Conservation (phyloP, 2,888 invertebrate species). For the Agrotis ipsilon region DNA sequence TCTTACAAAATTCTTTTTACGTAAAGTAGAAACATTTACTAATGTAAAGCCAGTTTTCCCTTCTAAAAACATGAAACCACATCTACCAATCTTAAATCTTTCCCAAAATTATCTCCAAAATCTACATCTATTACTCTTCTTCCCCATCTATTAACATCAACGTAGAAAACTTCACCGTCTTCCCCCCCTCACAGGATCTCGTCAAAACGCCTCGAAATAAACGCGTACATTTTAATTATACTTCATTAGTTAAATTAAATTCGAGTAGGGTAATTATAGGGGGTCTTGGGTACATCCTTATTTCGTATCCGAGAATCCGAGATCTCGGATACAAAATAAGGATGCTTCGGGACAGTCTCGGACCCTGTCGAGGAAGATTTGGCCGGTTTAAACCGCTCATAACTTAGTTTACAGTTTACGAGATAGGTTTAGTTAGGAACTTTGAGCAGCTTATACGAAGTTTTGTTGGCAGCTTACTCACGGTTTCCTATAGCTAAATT, state of each 20-base stretch:
- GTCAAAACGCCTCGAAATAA: conserved; percentile 81
- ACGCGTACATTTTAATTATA: conserved; percentile 90
- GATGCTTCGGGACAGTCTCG: conserved; percentile 63
- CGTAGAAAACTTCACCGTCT: conserved; percentile 71
- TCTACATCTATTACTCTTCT: conserved; percentile 61
- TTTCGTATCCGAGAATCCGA: conserved; percentile 18
- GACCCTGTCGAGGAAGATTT: conserved; percentile 42
- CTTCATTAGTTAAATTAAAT: conserved; percentile 91
- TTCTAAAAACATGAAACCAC: background rate
- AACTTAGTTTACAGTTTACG: conserved; percentile 27
- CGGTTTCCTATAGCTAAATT: background rate
- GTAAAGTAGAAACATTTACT: too few relatives aligned
- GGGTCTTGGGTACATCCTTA: conserved; percentile 69
- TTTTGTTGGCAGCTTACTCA: conserved; percentile 15
- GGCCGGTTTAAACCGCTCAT: conserved; percentile 19
- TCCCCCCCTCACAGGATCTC: conserved; percentile 68
- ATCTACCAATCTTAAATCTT: conserved; percentile 30
- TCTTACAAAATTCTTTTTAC: too few relatives aligned
- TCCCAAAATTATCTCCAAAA: conserved; percentile 37
- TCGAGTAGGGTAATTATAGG: conserved; percentile 87
- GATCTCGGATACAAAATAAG: conserved; percentile 70
- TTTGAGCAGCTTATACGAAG: conserved; percentile 40
- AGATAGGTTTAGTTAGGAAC: conserved; percentile 44
- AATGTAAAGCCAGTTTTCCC: too few relatives aligned
- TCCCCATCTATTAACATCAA: conserved; percentile 47